Base-by-base conservation (phyloP, 2,888 invertebrate species). In the Sepioteuthis lessoniana region DNA sequence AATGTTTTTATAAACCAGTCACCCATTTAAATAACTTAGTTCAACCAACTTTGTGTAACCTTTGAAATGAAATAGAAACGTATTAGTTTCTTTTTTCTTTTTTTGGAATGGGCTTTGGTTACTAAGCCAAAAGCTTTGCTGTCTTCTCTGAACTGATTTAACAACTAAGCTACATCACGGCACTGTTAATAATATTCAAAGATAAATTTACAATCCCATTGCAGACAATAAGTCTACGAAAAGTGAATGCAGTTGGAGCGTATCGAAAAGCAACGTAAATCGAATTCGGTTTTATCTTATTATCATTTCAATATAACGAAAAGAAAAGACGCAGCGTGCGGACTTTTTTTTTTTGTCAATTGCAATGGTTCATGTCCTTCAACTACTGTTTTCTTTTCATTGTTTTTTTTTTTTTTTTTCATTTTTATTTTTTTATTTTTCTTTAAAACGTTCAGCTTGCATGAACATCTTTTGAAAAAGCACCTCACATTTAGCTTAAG, bases 211-310 rank as follows among this genome's bases (percentile, higher is more conserved):
- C n/a, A 76, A 76, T 76, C 76, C 76, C 13, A 35, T n/a, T 76
- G 76, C 76, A 76, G 76, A 76, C 76, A 76, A 35, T 16, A 76
- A 35, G 76, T 76, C 76, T 76, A n/a, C 13, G 76, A n/a, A 35
- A 76, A n/a, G 16, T 76, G 16, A 16, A n/a, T 76, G n/a, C n/a
- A 76, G 76, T n/a, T 35, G n/a, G 4, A 76, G 76, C 76, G 76
- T 35, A 76, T n/a, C n/a, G 35, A 35, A 76, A 76, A 76, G 19
- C 76, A n/a, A 35, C 76, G 16, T 10, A 35, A 76, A 76, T 76
- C 76, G n/a, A 76, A 76, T 76, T 76, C 76, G n/a, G n/a, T 76
- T 76, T 76, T 76, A 76, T 76, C 76, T 76, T 76, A 50, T 50
- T 16, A 76, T n/a, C 76, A 76, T 76, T n/a, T 76, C n/a, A 16